Conservation (phyloP, 1,140 invertebrate species). For the Centruroides sculpturatus region DNA sequence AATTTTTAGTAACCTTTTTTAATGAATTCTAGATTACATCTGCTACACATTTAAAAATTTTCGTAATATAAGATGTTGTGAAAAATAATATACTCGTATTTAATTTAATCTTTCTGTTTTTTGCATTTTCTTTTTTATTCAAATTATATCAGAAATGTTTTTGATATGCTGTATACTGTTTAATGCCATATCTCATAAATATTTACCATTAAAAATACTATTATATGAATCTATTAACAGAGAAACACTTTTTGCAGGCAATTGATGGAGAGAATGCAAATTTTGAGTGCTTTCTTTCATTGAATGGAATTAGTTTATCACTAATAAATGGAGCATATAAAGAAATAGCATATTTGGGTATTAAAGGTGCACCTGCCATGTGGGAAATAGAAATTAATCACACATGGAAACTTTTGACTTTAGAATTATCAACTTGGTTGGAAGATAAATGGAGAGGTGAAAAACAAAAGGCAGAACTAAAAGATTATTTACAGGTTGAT, state of each 20-base stretch:
- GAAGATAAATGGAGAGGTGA: constrained; percentile 59
- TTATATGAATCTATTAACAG: no score
- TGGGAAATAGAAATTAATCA: constrained; percentile 69
- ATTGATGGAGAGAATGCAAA: constrained; percentile 54
- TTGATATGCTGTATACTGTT: no score
- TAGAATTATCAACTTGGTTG: constrained; percentile 61
- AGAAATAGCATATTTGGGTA: constrained; percentile 49
- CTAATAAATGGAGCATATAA: constrained; percentile 30
- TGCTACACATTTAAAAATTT: no score
- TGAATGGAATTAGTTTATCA: constrained; percentile 54
- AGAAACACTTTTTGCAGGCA: constrained; percentile 27
- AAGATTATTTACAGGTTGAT: constrained; percentile 58
- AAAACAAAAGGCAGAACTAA: constrained; percentile 51
- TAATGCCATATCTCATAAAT: no score
- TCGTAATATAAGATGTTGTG: no score
- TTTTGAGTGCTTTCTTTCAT: constrained; percentile 50
- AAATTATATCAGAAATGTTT: no score
- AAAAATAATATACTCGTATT: no score
- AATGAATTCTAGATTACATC: no score
- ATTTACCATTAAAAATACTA: no score
- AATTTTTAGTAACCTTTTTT: no score
- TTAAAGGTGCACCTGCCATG: constrained; percentile 49
- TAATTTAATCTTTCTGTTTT: no score
- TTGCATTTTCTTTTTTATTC: no score
- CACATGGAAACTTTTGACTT: constrained; percentile 57